Evolutionary conservation across 1,140 invertebrate species (phyloP).

Genomic region (Argopecten irradians): DNA sequence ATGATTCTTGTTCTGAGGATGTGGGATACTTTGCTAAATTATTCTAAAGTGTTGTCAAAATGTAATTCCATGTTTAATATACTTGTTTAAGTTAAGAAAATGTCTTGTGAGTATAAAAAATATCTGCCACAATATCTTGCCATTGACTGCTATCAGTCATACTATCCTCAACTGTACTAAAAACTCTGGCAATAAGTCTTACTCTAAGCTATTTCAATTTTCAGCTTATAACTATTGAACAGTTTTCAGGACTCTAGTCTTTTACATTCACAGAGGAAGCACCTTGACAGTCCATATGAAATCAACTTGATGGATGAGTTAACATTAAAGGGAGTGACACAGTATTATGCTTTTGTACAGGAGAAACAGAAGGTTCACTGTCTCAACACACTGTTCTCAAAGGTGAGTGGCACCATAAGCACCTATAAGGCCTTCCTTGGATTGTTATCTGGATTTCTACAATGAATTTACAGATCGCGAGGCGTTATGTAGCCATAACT

Average conservation of each 20-base stretch:
- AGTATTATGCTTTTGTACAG: conserved; percentile 99
- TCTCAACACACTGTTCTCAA: conserved; percentile 99
- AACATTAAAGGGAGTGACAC: conserved; percentile 99
- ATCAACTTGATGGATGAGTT: conserved; percentile 99
- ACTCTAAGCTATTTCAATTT: neutral
- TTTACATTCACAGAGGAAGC: conserved; percentile 84
- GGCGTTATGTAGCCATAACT: no score
- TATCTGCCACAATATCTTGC: neutral
- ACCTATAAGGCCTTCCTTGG: no score
- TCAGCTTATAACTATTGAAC: no score
- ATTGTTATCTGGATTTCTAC: no score
- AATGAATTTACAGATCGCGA: no score
- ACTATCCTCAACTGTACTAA: neutral
- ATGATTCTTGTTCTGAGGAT: conserved; percentile 15
- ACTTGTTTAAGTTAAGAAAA: no score
- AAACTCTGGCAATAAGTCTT: no score
- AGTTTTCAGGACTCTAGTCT: neutral
- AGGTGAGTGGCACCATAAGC: conserved; percentile 83
- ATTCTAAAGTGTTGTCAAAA: no score
- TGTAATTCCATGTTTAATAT: no score
- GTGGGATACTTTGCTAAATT: no score
- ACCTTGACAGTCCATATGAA: conserved; percentile 97
- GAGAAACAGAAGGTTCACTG: conserved; percentile 99
- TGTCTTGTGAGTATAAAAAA: no score
- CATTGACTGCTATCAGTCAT: no score